phyloP scores from a whole-genome alignment of 1,140 invertebrate genomes.

The Spodoptera frugiperda region DNA sequence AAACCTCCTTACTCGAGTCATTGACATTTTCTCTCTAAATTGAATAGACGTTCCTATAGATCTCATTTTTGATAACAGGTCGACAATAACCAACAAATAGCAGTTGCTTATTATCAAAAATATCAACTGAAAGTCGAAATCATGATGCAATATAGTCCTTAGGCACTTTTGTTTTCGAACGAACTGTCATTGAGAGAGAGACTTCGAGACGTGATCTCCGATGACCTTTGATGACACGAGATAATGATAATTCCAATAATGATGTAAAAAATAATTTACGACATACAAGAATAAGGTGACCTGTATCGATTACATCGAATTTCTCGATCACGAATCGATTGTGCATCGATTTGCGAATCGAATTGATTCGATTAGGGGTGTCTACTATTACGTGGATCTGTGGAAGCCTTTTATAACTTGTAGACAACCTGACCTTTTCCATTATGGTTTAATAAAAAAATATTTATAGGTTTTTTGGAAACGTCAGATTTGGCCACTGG shows the following conservation, averaged over 20 bases:
- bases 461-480: neutral
- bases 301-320: constrained; percentile 37
- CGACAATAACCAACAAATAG: neutral
- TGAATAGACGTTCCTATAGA: no score
- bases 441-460: neutral
- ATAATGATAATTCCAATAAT: constrained; percentile 30
- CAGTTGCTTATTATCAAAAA: neutral
- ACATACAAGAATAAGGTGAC: constrained; percentile 31
- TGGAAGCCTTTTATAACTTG: neutral
- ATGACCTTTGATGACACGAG: neutral
- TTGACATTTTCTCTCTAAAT: no score
- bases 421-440: constrained; percentile 10
- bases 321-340: constrained; percentile 44
- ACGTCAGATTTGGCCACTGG: neutral
- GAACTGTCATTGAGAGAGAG: neutral
- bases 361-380: constrained; percentile 21
- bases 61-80: neutral
- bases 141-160: constrained; percentile 4
- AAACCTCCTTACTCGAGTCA: no score
- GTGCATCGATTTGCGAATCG: constrained; percentile 26
- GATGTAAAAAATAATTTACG: constrained; percentile 9
- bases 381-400: constrained; percentile 4
- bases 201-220: neutral
- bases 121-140: constrained; percentile 4
- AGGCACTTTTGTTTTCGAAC: constrained; percentile 4